These are phyloP conservation scores for Lepeophtheirus salmonis DNA, from an alignment of 1,140 invertebrate genomes.

Conservation along the genomic window DNA sequence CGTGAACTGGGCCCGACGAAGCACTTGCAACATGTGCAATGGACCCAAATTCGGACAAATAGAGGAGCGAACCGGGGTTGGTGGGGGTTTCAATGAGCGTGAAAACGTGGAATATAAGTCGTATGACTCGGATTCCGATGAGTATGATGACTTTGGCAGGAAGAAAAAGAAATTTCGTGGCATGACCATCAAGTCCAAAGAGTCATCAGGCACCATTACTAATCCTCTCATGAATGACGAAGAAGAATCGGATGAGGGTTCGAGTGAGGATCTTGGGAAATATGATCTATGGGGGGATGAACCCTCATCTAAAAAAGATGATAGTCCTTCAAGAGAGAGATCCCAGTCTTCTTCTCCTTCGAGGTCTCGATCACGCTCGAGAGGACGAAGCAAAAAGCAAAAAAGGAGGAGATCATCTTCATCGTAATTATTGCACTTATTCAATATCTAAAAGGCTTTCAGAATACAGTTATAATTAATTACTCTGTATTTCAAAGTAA, in stretches of 20 bases:
- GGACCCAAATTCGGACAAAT: constrained; percentile 87
- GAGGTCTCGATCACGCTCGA: constrained; percentile 18
- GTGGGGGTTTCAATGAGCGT: constrained; percentile 63
- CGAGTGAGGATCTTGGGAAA: constrained; percentile 56
- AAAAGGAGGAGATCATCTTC: neutral
- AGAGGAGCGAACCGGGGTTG: constrained; percentile 40
- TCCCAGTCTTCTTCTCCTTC: constrained; percentile 6
- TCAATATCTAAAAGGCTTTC: too few relatives aligned
- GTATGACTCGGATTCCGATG: constrained; percentile 60
- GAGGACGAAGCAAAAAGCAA: neutral
- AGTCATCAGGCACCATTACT: neutral
- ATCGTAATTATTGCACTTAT: neutral
- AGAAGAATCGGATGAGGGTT: constrained; percentile 33
- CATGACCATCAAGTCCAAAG: constrained; percentile 21
- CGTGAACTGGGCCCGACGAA: constrained; percentile 93
- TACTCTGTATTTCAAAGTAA: too few relatives aligned
- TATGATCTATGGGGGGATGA: constrained; percentile 57
- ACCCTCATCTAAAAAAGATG: constrained; percentile 29
- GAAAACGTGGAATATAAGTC: constrained; percentile 81
- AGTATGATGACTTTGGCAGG: constrained; percentile 89
- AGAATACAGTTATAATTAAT: too few relatives aligned
- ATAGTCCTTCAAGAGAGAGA: constrained; percentile 21
- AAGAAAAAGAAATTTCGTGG: constrained; percentile 51
- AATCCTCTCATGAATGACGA: constrained; percentile 31
- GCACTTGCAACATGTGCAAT: constrained; percentile 96